Evolutionary conservation across 2,113 vertebrate genomes (phyloP).

Genomic region (Lethenteron reissneri): DNA sequence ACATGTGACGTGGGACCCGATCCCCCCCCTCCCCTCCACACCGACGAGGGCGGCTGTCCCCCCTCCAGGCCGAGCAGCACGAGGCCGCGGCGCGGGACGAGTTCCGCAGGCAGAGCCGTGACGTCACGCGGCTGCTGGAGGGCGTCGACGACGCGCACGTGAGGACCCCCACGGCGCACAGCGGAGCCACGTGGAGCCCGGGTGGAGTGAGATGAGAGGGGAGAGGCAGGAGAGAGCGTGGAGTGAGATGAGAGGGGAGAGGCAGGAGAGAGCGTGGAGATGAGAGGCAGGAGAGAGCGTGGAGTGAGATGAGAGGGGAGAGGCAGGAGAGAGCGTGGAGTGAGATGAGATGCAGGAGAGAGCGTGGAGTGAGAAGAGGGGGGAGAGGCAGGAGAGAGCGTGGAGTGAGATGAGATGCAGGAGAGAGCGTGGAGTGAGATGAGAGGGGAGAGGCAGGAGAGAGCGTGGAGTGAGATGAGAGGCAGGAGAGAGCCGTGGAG

Average conservation of each 20-base stretch:
- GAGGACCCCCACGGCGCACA: neutral
- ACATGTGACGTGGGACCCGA: neutral
- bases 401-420: neutral
- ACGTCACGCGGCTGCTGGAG: neutral
- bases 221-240: neutral
- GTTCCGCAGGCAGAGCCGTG: neutral
- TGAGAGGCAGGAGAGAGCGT: neutral
- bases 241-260: neutral
- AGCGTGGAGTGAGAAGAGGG: neutral
- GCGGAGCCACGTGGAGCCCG: neutral
- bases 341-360: neutral
- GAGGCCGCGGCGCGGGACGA: neutral
- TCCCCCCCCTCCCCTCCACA: neutral
- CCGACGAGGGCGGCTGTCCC: neutral
- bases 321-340: neutral
- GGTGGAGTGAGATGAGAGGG: neutral
- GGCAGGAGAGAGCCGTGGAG: too few species aligned
- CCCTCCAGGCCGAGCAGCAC: neutral
- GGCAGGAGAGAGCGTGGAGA: neutral
- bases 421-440: too few species aligned
- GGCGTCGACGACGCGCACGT: neutral
- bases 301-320: neutral
- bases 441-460: too few species aligned
- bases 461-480: too few species aligned
- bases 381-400: neutral